These are phyloP conservation scores for Chamaea fasciata DNA, from an alignment of 2,113 vertebrate species.

Conservation along the genomic window DNA sequence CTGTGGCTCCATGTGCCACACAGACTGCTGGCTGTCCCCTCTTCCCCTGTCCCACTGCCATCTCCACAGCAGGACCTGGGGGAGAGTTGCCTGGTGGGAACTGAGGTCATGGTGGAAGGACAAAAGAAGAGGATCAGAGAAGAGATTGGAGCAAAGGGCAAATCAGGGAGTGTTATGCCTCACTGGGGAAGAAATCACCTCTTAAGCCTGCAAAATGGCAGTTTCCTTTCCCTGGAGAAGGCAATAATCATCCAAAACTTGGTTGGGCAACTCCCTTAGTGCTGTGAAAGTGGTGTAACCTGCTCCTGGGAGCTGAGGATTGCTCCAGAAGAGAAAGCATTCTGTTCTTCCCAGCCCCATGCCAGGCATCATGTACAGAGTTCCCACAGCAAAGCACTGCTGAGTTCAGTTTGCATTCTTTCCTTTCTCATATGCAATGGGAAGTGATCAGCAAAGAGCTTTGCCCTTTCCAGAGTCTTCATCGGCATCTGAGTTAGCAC, in stretches of 20 bases:
- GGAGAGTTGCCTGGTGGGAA: background rate
- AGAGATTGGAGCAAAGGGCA: background rate
- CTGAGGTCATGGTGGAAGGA: background rate
- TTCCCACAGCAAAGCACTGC: background rate
- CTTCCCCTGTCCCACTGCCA: background rate
- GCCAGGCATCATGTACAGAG: background rate
- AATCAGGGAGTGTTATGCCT: background rate
- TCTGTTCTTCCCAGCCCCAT: background rate
- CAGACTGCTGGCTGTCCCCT: background rate
- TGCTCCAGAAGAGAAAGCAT: conserved; percentile 5
- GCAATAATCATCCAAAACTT: background rate
- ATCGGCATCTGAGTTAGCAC: background rate
- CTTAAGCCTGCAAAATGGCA: background rate
- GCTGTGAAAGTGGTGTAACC: background rate
- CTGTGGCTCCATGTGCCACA: background rate
- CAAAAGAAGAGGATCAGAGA: background rate
- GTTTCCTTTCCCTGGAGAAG: background rate
- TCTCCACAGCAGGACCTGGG: background rate
- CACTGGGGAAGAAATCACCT: background rate
- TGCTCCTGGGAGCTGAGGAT: background rate
- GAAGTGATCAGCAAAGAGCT: background rate
- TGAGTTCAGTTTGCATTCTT: background rate
- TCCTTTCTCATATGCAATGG: background rate
- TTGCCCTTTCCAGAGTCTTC: background rate
- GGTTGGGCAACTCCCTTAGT: background rate